Conservation (phyloP, 1,140 invertebrate species). For the Prorops nasuta region DNA sequence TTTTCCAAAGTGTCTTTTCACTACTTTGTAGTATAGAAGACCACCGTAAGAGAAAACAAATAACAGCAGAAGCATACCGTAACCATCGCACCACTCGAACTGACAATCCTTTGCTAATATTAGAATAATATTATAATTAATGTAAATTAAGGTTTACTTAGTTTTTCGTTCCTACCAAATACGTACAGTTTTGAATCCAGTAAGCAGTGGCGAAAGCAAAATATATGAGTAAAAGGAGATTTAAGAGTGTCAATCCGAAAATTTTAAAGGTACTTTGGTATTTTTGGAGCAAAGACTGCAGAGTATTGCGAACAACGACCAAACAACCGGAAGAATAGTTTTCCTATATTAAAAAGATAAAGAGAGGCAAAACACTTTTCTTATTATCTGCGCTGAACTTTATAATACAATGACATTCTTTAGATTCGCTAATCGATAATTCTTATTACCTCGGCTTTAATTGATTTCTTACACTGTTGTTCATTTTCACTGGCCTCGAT, state of each 20-base stretch:
- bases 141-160: not conserved
- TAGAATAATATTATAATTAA: constrained; percentile 8
- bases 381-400: not conserved
- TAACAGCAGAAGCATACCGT: constrained; percentile 72
- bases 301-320: not conserved
- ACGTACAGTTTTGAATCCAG: constrained; percentile 23
- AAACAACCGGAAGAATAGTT: not conserved
- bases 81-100: constrained; percentile 65
- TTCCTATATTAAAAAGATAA: too few species aligned
- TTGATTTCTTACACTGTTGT: not conserved
- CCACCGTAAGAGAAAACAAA: constrained; percentile 63
- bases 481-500: too few species aligned
- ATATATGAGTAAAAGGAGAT: constrained; percentile 21
- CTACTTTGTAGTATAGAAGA: constrained; percentile 65
- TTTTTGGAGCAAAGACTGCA: constrained; percentile 11
- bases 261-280: constrained; percentile 12
- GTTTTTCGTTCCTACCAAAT: not conserved
- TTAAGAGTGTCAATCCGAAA: constrained; percentile 15
- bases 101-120: constrained; percentile 32
- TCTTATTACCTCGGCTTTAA: constrained; percentile 2
- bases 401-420: not conserved
- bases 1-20: constrained; percentile 62
- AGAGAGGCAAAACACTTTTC: too few species aligned
- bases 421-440: too few species aligned
- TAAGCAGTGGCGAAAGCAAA: constrained; percentile 22